Percentiles rank a stretch among this genome's conserved stretches.
These are phyloP conservation scores for Oenanthe oenanthe DNA, from an alignment of 2,113 vertebrate species.

Conservation along the genomic window DNA sequence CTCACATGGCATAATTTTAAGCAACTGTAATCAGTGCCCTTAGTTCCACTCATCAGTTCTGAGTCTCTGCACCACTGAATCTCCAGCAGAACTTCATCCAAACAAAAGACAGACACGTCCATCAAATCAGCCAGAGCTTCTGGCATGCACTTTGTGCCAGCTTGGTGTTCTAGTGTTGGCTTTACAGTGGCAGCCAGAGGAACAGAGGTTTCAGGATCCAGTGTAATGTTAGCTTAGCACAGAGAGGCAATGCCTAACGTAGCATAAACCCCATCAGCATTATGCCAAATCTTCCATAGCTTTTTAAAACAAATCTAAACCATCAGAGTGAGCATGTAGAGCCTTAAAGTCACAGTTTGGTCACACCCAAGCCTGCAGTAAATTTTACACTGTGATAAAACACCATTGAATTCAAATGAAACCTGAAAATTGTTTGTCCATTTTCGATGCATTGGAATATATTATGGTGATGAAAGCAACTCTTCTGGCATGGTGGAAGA, in stretches of 20 bases:
- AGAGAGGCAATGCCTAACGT: neutral
- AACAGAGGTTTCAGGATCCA: neutral
- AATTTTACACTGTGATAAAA: neutral
- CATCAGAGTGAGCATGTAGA: neutral
- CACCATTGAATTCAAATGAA: neutral
- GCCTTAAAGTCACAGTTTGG: neutral
- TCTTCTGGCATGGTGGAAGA: neutral
- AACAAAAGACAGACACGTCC: neutral
- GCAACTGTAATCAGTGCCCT: neutral
- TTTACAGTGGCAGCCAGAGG: neutral
- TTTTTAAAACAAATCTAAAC: neutral
- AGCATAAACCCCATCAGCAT: neutral
- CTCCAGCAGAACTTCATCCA: neutral
- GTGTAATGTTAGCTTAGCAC: neutral
- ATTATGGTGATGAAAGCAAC: neutral
- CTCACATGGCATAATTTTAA: neutral
- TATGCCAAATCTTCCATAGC: accelerated
- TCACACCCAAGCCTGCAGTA: neutral
- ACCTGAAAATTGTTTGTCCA: accelerated
- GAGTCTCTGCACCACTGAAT: neutral
- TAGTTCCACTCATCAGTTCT: neutral
- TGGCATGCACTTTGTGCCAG: neutral
- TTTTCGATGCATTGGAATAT: neutral
- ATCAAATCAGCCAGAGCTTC: neutral
- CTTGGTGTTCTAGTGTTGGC: neutral